phyloP scores from a whole-genome alignment of 2,797 vertebrate genomes.

The Coluber constrictor region DNA sequence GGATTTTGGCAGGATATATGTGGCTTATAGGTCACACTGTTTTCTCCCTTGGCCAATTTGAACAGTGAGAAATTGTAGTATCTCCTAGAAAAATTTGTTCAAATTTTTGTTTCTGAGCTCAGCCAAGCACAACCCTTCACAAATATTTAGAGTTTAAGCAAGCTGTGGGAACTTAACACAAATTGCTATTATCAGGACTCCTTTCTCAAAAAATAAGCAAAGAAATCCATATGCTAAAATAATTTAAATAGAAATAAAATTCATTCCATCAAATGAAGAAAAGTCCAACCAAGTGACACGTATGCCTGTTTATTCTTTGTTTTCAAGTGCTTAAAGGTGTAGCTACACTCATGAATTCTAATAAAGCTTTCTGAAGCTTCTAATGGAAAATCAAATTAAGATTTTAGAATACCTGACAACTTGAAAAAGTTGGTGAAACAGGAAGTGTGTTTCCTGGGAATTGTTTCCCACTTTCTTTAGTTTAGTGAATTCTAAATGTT shows the following conservation, averaged over 20 bases:
- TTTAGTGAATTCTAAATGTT: conserved; percentile 19
- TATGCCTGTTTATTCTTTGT: not conserved
- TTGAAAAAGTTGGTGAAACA: not conserved
- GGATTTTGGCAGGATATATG: not conserved
- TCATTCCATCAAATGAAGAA: too few relatives aligned
- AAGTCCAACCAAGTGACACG: not conserved
- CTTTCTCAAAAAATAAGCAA: not conserved
- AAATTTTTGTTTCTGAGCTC: not conserved
- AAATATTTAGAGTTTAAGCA: not conserved
- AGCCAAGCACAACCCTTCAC: not conserved
- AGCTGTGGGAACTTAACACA: not conserved
- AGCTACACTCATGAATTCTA: not conserved
- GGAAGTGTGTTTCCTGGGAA: not conserved
- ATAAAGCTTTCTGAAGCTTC: not conserved
- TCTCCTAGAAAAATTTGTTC: not conserved
- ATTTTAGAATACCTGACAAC: not conserved
- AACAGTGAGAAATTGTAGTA: not conserved
- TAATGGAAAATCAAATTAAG: conserved; percentile 16
- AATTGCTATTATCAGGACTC: not conserved
- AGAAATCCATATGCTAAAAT: not conserved
- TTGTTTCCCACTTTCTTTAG: conserved; percentile 14
- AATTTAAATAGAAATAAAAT: not conserved
- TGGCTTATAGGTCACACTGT: not conserved
- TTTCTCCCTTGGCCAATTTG: not conserved
- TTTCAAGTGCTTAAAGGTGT: not conserved